Percentiles rank a stretch among this genome's conserved stretches.
These are phyloP conservation scores for Parapristionchus giblindavisi DNA, from an alignment of 2,888 invertebrate species.

Conservation along the genomic window DNA sequence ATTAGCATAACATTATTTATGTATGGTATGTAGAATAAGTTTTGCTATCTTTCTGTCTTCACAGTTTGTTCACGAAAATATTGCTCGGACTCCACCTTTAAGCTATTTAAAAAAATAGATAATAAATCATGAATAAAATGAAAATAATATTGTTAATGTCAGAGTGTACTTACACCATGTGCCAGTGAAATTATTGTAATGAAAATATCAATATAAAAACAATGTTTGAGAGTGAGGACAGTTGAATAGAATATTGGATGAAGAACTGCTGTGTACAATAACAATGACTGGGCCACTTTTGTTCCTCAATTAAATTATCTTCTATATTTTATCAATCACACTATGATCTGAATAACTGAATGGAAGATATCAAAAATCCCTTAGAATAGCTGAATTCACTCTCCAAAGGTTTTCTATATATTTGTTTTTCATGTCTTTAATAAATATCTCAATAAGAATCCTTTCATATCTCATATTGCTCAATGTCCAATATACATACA, in stretches of 20 bases:
- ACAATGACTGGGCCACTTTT: conserved; percentile 17
- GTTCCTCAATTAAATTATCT: background rate
- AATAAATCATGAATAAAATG: too few species aligned
- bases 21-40: too few species aligned
- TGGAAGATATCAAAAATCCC: background rate
- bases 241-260: conserved; percentile 26
- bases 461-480: too few species aligned
- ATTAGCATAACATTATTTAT: too few species aligned
- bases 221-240: conserved; percentile 2
- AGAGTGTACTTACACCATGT: background rate
- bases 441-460: too few species aligned
- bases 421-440: too few species aligned
- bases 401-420: too few species aligned
- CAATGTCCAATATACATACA: too few species aligned
- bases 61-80: too few species aligned
- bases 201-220: conserved; percentile 24
- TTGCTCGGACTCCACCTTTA: too few species aligned
- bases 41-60: too few species aligned
- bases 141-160: background rate
- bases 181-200: background rate
- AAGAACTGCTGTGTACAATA: conserved; percentile 13
- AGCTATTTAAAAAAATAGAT: too few species aligned
- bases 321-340: background rate
- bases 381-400: background rate
- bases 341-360: background rate